Percentiles rank a stretch among this genome's conserved stretches.
These are phyloP conservation scores for Myopa testacea DNA, from an alignment of 2,888 invertebrate species.

Conservation along the genomic window DNA sequence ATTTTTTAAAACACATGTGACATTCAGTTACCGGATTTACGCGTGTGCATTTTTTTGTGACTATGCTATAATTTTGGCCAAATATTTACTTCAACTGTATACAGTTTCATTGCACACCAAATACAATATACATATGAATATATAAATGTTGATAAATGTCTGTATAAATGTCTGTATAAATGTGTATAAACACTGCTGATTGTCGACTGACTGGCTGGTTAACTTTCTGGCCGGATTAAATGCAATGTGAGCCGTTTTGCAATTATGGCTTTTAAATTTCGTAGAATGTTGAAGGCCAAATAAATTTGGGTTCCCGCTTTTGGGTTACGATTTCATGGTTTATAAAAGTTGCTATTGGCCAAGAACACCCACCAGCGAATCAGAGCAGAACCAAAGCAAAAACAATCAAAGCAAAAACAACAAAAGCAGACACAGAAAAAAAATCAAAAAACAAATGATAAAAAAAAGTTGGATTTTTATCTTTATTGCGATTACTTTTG, in stretches of 20 bases:
- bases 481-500: neutral
- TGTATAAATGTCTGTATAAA: neutral
- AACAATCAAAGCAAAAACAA: neutral
- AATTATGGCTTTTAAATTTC: slow-evolving; percentile 29
- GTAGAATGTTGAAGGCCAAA: slow-evolving; percentile 33
- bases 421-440: neutral
- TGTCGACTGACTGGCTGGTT: too few relatives aligned
- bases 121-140: too few relatives aligned
- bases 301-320: neutral
- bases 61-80: slow-evolving; percentile 9
- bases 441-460: too few relatives aligned
- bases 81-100: neutral
- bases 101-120: neutral
- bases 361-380: slow-evolving; percentile 19
- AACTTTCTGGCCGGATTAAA: neutral
- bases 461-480: neutral
- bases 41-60: neutral
- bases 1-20: too few relatives aligned
- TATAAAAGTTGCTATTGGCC: neutral
- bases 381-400: neutral
- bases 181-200: neutral
- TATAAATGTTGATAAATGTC: neutral
- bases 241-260: slow-evolving; percentile 7
- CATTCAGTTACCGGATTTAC: too few relatives aligned
- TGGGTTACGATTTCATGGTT: neutral